These are phyloP conservation scores for Protomyctophum bolini DNA, from an alignment of 2,113 vertebrate genomes.

Conservation along the genomic window DNA sequence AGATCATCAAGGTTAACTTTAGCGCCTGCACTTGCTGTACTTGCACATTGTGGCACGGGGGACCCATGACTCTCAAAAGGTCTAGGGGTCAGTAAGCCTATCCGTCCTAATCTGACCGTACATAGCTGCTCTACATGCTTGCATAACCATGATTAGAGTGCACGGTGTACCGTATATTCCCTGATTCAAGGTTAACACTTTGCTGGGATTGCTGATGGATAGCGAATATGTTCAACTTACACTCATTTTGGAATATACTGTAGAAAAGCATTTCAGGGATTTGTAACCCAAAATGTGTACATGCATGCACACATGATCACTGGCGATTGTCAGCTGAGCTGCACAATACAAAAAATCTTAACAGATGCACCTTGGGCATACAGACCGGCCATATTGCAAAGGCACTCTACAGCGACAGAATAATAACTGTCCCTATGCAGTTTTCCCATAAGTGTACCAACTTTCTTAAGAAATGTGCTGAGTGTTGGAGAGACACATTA, in stretches of 20 bases:
- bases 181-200: constrained; percentile 22
- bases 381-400: constrained; percentile 23
- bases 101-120: neutral
- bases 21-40: neutral
- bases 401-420: constrained; percentile 51
- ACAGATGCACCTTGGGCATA: neutral
- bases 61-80: constrained; percentile 6
- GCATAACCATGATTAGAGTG: constrained; percentile 21
- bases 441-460: neutral
- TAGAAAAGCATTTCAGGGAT: neutral
- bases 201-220: constrained; percentile 3
- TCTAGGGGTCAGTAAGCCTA: neutral
- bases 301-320: constrained; percentile 12
- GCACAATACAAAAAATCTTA: constrained; percentile 15
- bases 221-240: constrained; percentile 16
- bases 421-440: neutral
- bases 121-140: constrained; percentile 6
- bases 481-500: neutral
- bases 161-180: constrained; percentile 10
- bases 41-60: constrained; percentile 18
- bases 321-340: constrained; percentile 38
- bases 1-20: constrained; percentile 25
- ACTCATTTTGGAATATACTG: constrained; percentile 12
- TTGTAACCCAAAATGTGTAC: neutral
- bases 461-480: constrained; percentile 7